Base-by-base conservation (phyloP, 2,888 invertebrate species). In the Microctonus aethiopoides region DNA sequence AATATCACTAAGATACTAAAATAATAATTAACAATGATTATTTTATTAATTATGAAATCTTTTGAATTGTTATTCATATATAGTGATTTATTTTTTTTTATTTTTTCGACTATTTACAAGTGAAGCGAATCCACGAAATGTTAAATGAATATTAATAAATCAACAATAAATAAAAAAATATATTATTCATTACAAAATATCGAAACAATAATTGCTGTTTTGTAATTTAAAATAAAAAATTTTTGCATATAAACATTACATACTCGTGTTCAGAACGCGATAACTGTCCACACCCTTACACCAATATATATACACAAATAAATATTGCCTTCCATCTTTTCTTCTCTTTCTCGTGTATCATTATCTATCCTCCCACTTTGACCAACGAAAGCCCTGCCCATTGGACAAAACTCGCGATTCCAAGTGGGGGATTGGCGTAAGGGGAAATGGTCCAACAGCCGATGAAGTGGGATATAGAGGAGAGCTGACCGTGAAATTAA, bases 401-500 rank as follows among this genome's bases (percentile, higher is more conserved):
- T 62, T 64, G 69, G 69, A 10, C 4, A 34, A 32, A 36, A 68
- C 57, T 60, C 66, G 51, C 46, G 20, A 20, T 46, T 1, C 0
- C 16, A 46, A 32, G 54, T 34, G 63, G 70, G n/a, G 71, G 73
- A 57, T 68, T 71, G 70, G 57, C 63, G 68, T 68, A 65, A 72
- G 76, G 76, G 72, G 69, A 60, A 57, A 51, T 11, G 54, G 67
- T 46, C 36, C 63, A 68, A 66, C 54, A 54, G 26, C 51, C n/a
- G 71, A 70, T 22, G 72, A 72, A 68, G 70, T 46, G 46, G 46
- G 6, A 20, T 46, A n/a, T n/a, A 16, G 46, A 16, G 76, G 73
- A 71, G 72, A 77, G 77, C 76, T 75, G 79, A 79, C 83, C 83
- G 82, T 83, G 83, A 83, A 83, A 83, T 83, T 82, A 82, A 83